Conservation (phyloP, 2,113 vertebrate genomes). For the Condylura cristata region DNA sequence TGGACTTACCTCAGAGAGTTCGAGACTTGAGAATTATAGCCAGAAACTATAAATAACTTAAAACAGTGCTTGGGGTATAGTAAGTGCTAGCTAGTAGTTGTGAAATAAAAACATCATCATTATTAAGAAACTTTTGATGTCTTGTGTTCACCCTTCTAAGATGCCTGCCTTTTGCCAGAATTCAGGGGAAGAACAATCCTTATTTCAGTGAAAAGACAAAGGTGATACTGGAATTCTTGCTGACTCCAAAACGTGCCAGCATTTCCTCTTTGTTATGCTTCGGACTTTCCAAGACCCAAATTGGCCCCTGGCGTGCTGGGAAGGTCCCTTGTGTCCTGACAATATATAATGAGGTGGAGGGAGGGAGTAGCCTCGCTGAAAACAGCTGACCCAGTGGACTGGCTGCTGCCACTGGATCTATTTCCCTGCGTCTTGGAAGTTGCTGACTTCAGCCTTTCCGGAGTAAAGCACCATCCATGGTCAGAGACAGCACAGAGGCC, state of each 20-base stretch:
- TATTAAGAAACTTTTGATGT: not conserved
- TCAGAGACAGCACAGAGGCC: conserved; percentile 67
- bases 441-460: conserved; percentile 63
- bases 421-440: conserved; percentile 63
- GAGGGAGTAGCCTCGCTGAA: not conserved
- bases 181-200: not conserved
- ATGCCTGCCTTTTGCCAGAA: not conserved
- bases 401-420: conserved; percentile 55
- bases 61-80: not conserved
- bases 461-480: conserved; percentile 42
- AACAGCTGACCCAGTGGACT: conserved; percentile 76
- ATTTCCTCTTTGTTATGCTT: not conserved
- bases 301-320: not conserved
- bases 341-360: not conserved
- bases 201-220: not conserved
- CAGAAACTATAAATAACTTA: not conserved
- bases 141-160: not conserved
- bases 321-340: not conserved
- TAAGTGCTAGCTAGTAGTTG: not conserved
- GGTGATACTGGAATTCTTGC: not conserved
- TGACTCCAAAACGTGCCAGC: not conserved
- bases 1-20: not conserved
- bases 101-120: not conserved
- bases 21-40: not conserved
- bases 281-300: not conserved